Percentiles rank a stretch among this genome's conserved stretches.
Conservation (phyloP, 2,113 vertebrate species). For the Galeopterus variegatus region DNA sequence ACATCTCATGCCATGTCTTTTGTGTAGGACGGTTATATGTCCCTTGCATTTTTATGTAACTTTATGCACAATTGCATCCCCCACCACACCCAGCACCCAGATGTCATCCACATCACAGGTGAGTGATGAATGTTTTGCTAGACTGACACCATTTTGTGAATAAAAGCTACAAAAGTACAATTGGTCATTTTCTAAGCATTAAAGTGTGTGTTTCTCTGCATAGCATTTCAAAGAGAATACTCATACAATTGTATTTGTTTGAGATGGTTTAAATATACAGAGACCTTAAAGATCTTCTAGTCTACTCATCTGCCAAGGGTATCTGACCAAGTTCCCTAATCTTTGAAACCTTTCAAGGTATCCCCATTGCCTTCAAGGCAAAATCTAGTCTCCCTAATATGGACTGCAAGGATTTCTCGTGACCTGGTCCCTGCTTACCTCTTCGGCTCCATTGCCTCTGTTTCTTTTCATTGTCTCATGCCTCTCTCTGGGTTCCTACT, state of each 20-base stretch:
- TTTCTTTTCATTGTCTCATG: background rate
- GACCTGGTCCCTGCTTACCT: background rate
- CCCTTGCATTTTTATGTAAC: background rate
- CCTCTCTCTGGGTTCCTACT: background rate
- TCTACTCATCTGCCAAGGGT: background rate
- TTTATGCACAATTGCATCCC: background rate
- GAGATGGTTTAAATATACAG: background rate
- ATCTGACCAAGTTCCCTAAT: background rate
- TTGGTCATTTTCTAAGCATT: background rate
- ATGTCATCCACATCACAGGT: too few species aligned
- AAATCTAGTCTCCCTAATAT: background rate
- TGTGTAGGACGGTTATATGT: background rate
- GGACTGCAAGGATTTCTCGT: background rate
- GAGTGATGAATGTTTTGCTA: background rate
- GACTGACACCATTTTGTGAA: background rate
- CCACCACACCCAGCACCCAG: too few species aligned
- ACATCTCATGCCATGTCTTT: background rate
- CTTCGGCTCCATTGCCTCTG: background rate
- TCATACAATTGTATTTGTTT: background rate
- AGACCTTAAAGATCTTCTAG: background rate
- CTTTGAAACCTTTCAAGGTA: background rate
- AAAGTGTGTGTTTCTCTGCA: background rate
- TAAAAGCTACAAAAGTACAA: background rate
- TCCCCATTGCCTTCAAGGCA: background rate
- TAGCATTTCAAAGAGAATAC: background rate